Base-by-base conservation (phyloP, 2,888 invertebrate genomes). In the Cantharis flavilabris region DNA sequence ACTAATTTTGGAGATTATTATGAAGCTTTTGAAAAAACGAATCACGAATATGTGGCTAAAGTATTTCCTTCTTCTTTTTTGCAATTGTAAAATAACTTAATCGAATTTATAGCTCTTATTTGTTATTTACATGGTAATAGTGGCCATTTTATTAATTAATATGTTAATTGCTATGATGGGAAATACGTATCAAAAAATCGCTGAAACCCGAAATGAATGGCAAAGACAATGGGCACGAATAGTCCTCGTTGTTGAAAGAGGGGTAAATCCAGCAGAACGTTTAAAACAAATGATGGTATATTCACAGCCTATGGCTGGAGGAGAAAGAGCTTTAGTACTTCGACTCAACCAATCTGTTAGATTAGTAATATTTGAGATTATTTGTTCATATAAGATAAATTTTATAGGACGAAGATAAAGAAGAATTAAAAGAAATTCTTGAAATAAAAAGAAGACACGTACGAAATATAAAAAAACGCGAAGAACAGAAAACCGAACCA, bases 81-180 rank as follows among this genome's bases (percentile, higher is more conserved):
- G 28, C n/a, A n/a, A 62, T 9, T 28, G 11, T 64, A 10, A 70
- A 26, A 23, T 16, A 33, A 63, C 18, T 23, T 67, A 69, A 67
- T 79, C 74, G 75, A 88, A 88, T 9, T 89, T 95, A 95, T 90
- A 95, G 14, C 90, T 98, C 13, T 33, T 49, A 11, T 99, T 99
- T 89, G 95, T 98, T n/a, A 91, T 98, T 49, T 99, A 97, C 89
- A 99, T 99, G 97, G 96, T 95, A 75, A 95, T 98, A 86, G 99
- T 98, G 18, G 97, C 97, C 0, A 95, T 99, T 77, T 90, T 99
- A 33, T 90, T 99, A 76, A 97, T 99, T 71, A 99, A 99, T 91
- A 97, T 99, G 97, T 91, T 99, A 88, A 99, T 99, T 85, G 98
- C 98, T 80, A 99, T 99, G 98, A 99, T 99, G 99, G 99, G 98